Conservation (phyloP, 2,113 vertebrate species). For the Cebus imitator region DNA sequence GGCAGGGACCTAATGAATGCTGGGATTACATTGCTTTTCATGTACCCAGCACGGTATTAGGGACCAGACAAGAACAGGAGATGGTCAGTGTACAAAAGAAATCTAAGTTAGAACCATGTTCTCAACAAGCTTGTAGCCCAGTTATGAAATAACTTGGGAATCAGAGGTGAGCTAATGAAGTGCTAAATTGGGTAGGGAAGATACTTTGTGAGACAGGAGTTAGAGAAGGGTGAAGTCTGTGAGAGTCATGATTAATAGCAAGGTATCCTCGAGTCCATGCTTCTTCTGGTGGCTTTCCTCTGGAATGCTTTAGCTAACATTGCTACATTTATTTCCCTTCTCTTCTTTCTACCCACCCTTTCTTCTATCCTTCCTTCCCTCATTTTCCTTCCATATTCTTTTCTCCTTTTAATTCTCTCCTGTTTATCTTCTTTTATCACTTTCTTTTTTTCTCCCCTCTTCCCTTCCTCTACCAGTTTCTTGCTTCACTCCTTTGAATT, state of each 20-base stretch:
- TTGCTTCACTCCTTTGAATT: not conserved
- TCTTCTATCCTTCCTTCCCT: no score
- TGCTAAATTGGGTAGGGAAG: not conserved
- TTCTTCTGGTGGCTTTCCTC: not conserved
- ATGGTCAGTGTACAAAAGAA: not conserved
- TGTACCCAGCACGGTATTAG: not conserved
- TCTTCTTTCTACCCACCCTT: not conserved
- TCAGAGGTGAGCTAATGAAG: not conserved
- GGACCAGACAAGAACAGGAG: not conserved
- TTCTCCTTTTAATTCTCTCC: not conserved
- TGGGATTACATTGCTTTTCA: not conserved
- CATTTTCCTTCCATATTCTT: not conserved
- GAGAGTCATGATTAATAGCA: accelerated
- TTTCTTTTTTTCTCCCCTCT: not conserved
- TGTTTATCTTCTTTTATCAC: not conserved
- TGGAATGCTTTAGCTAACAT: accelerated
- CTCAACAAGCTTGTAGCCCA: not conserved
- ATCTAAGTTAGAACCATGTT: not conserved
- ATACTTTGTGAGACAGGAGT: not conserved
- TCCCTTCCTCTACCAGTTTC: not conserved
- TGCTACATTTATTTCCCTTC: no score
- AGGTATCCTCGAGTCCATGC: accelerated
- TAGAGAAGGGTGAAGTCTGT: accelerated
- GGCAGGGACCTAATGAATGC: not conserved
- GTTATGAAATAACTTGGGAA: not conserved